Percentiles rank a stretch among this genome's conserved stretches.
Evolutionary conservation across 1,140 invertebrate genomes (phyloP).

Genomic region (Macrobrachium nipponense): DNA sequence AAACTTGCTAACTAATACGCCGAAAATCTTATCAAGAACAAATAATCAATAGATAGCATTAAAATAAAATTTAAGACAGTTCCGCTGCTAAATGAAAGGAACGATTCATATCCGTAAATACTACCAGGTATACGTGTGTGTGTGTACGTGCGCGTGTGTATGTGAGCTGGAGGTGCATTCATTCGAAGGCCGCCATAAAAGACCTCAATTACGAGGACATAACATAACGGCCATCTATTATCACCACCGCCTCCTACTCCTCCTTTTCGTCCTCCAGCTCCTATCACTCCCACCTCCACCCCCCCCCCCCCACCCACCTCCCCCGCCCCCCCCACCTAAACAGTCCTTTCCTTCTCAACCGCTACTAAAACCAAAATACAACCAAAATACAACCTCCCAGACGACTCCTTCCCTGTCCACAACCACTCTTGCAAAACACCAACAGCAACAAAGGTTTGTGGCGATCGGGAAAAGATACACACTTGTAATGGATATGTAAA

Average conservation of each 20-base stretch:
- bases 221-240: too few species aligned
- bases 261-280: not conserved
- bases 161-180: not conserved
- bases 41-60: too few species aligned
- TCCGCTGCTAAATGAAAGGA: not conserved
- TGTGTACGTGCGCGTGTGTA: not conserved
- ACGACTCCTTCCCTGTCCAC: too few species aligned
- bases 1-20: too few species aligned
- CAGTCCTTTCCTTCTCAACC: not conserved
- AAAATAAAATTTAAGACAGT: too few species aligned
- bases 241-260: not conserved
- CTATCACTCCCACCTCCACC: not conserved
- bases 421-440: too few species aligned
- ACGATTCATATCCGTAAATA: not conserved
- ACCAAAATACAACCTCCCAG: too few species aligned
- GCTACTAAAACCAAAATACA: not conserved
- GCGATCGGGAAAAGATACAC: not conserved
- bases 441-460: not conserved
- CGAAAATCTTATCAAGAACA: too few species aligned
- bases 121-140: conserved; percentile 7
- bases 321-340: not conserved
- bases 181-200: too few species aligned
- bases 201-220: too few species aligned
- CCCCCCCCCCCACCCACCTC: not conserved
- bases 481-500: too few species aligned